Percentiles rank a stretch among this genome's conserved stretches.
Evolutionary conservation across 2,797 vertebrate species (phyloP).

Genomic region (Oceanodroma leucorhoa): DNA sequence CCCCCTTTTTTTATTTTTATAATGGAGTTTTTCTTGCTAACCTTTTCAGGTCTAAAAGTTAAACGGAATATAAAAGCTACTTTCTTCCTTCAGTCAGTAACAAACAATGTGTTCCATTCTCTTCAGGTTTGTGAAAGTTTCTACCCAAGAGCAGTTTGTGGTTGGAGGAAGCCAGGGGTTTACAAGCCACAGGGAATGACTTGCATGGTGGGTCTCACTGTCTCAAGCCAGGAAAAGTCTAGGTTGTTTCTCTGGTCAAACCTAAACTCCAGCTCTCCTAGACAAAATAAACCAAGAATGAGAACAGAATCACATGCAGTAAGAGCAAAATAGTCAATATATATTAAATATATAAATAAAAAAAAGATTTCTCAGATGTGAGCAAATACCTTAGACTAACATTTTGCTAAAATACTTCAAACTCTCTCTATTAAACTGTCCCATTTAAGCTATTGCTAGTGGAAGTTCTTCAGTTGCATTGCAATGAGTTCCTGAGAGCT

Average conservation of each 20-base stretch:
- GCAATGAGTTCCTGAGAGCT: background rate
- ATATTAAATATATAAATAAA: background rate
- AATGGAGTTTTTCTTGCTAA: background rate
- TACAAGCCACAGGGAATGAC: constrained; percentile 70
- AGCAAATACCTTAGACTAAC: background rate
- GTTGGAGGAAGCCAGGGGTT: background rate
- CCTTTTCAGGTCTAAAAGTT: background rate
- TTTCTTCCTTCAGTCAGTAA: background rate
- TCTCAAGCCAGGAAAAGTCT: constrained; percentile 56
- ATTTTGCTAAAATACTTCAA: background rate
- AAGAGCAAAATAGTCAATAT: background rate
- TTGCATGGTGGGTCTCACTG: constrained; percentile 54
- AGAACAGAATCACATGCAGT: background rate
- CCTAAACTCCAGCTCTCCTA: constrained; percentile 64
- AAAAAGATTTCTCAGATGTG: background rate
- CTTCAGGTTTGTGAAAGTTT: background rate
- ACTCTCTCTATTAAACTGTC: background rate
- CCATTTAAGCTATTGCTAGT: background rate
- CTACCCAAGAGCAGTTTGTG: background rate
- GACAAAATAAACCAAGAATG: background rate
- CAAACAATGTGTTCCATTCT: background rate
- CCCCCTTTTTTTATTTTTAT: no score
- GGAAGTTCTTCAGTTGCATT: background rate
- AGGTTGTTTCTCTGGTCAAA: constrained; percentile 53
- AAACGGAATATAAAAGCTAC: background rate